These are phyloP conservation scores for Alviniconcha strummeri DNA, from an alignment of 2,888 invertebrate genomes.

Conservation along the genomic window DNA sequence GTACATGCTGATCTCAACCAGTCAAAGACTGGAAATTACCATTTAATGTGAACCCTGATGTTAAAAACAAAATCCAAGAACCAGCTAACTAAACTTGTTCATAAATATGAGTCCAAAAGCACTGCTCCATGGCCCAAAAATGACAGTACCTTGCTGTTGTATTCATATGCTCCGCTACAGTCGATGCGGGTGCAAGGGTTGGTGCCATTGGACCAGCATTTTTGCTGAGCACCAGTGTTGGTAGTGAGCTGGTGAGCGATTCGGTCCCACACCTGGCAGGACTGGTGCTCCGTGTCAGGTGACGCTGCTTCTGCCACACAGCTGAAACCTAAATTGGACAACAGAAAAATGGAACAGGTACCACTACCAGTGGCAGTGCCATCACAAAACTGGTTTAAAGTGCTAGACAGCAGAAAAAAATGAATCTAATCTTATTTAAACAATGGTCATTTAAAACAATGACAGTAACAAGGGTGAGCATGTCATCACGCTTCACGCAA, in stretches of 20 bases:
- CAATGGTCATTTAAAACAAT: background rate
- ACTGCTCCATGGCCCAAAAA: background rate
- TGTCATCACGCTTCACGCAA: background rate
- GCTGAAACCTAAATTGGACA: background rate
- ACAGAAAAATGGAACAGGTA: background rate
- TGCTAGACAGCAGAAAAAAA: background rate
- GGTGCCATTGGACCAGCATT: slow-evolving; percentile 18
- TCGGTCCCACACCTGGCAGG: slow-evolving; percentile 47
- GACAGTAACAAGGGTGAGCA: background rate
- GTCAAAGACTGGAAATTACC: no score
- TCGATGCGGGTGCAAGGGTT: slow-evolving; percentile 36
- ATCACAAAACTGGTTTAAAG: background rate
- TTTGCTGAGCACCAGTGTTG: slow-evolving; percentile 29
- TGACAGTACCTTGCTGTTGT: slow-evolving; percentile 25
- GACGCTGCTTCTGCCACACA: background rate
- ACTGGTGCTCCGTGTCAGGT: slow-evolving; percentile 22
- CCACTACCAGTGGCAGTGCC: background rate
- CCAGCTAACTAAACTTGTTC: no score
- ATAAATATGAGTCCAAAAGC: background rate
- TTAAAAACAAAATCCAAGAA: no score
- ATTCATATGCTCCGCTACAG: slow-evolving; percentile 37
- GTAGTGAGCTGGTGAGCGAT: slow-evolving; percentile 43
- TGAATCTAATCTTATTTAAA: background rate
- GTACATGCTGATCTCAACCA: no score
- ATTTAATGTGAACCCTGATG: no score